Evolutionary conservation across 2,888 invertebrate genomes (phyloP), one percentile per base, ranked within the genome.

Genomic region (Colostygia pectinataria): DNA sequence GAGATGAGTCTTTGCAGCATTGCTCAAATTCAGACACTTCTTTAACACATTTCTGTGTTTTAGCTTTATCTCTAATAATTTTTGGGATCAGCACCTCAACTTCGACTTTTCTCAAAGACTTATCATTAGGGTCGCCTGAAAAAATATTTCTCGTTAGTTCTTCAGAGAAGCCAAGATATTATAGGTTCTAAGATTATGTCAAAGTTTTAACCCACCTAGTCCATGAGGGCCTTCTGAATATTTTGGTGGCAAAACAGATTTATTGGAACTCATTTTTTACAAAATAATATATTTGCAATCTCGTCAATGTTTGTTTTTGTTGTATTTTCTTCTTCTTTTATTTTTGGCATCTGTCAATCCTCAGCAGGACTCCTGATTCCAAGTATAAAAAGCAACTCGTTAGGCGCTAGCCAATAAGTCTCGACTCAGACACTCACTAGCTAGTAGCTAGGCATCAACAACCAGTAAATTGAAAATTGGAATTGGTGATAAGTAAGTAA

Each of bases 1-100:
- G 33, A 36, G 92, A 92, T 42, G 91, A 89, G 1, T 90, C 92
- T 75, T 94, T 94, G 67, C 96, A 96, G 74, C 96, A 97, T 34
- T 93, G 85, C 24, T 92, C 91, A 68, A 95, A 95, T 36, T 94
- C 92, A 71, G 90, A 80, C 0, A 96, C 96, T 87, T 95, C 94
- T 59, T 92, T 80, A 0, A 73, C 53, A 80, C 99, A 99, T 78
- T 97, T 96, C 67, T 95, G 95, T 8, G 70, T 74, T 76, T 93
- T 95, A 0, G 97, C 95, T 64, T 93, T 94, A 14, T 96, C 96
- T 60, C 98, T 92, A 91, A 99, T 95, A 68, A 95, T 93, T 81
- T 97, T 96, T 0, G 98, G 96, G 74, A 99, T 95, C 59, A 98
- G 76, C 10, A 99, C 94, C 72, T 98, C 97, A 12, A 83, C 84